Conservation (phyloP, 37 sponge, comb jelly and placozoan species). For the Chondrilla cf. caribensis region DNA sequence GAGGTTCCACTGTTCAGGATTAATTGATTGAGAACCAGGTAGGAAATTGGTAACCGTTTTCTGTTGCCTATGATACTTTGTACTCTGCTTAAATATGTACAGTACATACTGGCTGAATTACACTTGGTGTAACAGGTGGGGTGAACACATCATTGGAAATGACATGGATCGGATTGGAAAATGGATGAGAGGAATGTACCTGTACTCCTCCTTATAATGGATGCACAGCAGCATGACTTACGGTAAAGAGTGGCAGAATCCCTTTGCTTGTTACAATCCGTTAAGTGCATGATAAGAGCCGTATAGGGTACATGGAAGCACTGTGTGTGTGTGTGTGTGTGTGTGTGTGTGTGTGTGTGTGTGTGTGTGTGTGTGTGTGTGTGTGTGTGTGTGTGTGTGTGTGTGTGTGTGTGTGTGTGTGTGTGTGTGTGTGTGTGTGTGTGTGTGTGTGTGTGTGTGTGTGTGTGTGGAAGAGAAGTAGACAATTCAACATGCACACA, state of each 20-base stretch:
- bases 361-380: not conserved
- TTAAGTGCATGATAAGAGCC: conserved; percentile 76
- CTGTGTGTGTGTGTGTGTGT: conserved; percentile 24
- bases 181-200: too few relatives aligned
- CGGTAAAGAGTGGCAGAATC: conserved; percentile 78
- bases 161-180: too few relatives aligned
- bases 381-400: not conserved
- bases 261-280: conserved; percentile 61
- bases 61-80: too few relatives aligned
- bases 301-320: conserved; percentile 86
- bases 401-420: conserved; percentile 15
- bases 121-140: too few relatives aligned
- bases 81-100: too few relatives aligned
- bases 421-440: not conserved
- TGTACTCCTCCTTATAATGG: too few relatives aligned
- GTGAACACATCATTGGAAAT: too few relatives aligned
- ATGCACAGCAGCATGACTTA: conserved; percentile 46
- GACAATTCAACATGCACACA: too few relatives aligned
- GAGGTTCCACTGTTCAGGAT: too few relatives aligned
- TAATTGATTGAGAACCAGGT: too few relatives aligned
- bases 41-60: too few relatives aligned
- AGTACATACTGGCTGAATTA: too few relatives aligned
- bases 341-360: not conserved
- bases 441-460: not conserved
- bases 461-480: not conserved